Evolutionary conservation across 2,888 invertebrate genomes (phyloP), one percentile per base, ranked within the genome.

Genomic region (Neelides folsomi): DNA sequence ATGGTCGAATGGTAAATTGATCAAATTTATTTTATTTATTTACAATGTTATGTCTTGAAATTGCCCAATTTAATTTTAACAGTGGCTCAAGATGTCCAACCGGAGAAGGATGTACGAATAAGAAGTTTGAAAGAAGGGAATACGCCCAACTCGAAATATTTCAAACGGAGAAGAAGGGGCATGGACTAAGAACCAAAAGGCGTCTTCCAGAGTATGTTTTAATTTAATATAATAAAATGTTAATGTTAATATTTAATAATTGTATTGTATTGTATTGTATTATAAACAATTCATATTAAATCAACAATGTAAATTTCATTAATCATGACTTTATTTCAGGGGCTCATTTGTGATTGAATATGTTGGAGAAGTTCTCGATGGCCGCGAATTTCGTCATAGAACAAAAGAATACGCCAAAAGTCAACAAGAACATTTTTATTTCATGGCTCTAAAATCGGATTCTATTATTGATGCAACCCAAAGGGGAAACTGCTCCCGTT

Each of bases 341-440:
- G 94, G 92, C 8, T 82, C 85, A 66, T 99, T 98, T 72, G 82
- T 99, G 44, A 85, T 97, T 81, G 98, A 99, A 70, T 99, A 98
- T 70, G 87, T 98, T 0, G 98, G 98, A 0, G 98, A 99, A 74
- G 93, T 99, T 0, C 75, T 97, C 8, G 86, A 90, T 70, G 83
- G 83, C 46, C 82, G 83, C 60, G 87, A 89, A 69, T 95, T 97
- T 72, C 84, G 86, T 68, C 79, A 81, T 50, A 78, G 97, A 7
- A 86, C 89, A 0, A 83, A 85, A 66, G 79, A 82, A 42, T 97
- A 97, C 71, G 87, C 90, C 0, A 82, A 84, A 63, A 86, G 86
- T 54, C 88, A 89, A 69, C 86, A 86, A 68, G 77, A 81, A 36
- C 97, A 98, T 71, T 92, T 92, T 70, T 98, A 97, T 71, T 95